phyloP scores from a whole-genome alignment of 2,888 invertebrate genomes.

The Watsonalla cultraria region DNA sequence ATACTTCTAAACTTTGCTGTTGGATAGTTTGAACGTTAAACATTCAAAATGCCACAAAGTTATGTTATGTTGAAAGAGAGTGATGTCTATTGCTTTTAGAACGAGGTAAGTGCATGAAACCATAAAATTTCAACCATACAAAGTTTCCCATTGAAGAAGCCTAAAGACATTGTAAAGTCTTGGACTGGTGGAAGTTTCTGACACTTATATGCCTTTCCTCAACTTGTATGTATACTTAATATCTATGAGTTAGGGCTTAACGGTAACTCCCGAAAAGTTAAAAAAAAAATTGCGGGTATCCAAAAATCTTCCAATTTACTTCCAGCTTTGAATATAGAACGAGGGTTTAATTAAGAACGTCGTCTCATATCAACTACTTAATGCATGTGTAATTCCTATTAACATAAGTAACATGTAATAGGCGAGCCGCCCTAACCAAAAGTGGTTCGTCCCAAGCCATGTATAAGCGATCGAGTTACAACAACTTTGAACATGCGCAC shows the following conservation, averaged over 20 bases:
- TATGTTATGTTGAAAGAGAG: conserved; percentile 23
- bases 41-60: conserved; percentile 31
- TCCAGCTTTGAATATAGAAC: too few relatives aligned
- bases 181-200: too few relatives aligned
- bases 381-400: neutral
- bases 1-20: conserved; percentile 42
- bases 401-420: conserved; percentile 9
- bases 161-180: too few relatives aligned
- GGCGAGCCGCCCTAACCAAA: conserved; percentile 39
- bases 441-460: conserved; percentile 58
- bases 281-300: too few relatives aligned
- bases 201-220: too few relatives aligned
- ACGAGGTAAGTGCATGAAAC: neutral
- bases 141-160: too few relatives aligned
- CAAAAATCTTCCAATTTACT: too few relatives aligned
- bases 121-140: too few relatives aligned
- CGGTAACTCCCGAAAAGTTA: too few relatives aligned
- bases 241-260: too few relatives aligned
- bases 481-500: conserved; percentile 31
- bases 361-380: neutral
- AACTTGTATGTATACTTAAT: too few relatives aligned
- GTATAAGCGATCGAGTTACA: conserved; percentile 51
- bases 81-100: conserved; percentile 29
- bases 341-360: neutral
- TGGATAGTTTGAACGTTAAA: conserved; percentile 25